phyloP scores from a whole-genome alignment of 1,140 invertebrate genomes.

The Lepidotrigona ventralis region DNA sequence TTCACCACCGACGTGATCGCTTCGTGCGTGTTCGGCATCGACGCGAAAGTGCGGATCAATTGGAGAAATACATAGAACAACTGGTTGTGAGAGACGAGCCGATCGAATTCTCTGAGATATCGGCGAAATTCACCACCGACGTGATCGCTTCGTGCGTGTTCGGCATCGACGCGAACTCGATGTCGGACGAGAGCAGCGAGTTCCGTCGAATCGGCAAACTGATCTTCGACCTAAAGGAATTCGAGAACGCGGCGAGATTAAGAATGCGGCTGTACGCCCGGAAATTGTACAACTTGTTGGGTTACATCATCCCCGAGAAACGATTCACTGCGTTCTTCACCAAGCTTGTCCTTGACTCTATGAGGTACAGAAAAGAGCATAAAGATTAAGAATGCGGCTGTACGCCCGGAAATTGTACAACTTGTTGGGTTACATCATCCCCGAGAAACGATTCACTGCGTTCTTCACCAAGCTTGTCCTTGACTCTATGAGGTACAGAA shows the following conservation, averaged over 20 bases:
- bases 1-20: slow-evolving; percentile 81
- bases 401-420: not conserved
- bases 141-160: slow-evolving; percentile 76
- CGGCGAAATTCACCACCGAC: slow-evolving; percentile 79
- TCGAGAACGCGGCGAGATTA: slow-evolving; percentile 51
- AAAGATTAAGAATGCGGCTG: no score
- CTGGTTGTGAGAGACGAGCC: slow-evolving; percentile 58
- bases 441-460: not conserved
- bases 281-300: not conserved
- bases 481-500: not conserved
- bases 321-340: not conserved
- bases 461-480: not conserved
- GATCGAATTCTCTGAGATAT: slow-evolving; percentile 78
- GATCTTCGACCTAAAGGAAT: slow-evolving; percentile 49
- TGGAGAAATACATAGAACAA: slow-evolving; percentile 71
- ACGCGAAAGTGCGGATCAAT: slow-evolving; percentile 78
- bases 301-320: not conserved
- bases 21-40: slow-evolving; percentile 65
- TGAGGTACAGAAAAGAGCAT: not conserved
- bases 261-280: not conserved
- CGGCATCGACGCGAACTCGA: slow-evolving; percentile 75
- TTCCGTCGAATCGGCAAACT: slow-evolving; percentile 74
- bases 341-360: not conserved
- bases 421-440: not conserved
- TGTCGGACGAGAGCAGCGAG: slow-evolving; percentile 77